Evolutionary conservation across 2,113 vertebrate genomes (phyloP).

Genomic region (Alethe castanea): DNA sequence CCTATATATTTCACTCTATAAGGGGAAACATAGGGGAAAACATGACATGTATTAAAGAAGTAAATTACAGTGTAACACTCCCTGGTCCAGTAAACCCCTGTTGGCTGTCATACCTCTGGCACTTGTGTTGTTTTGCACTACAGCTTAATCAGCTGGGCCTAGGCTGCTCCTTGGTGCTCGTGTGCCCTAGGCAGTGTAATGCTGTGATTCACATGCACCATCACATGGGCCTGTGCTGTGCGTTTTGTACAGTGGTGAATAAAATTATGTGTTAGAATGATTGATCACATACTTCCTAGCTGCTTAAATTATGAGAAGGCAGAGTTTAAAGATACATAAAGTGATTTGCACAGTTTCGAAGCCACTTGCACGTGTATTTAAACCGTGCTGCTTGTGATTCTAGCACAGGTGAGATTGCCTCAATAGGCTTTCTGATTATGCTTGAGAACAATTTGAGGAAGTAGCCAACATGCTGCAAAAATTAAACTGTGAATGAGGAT

Average conservation of each 20-base stretch:
- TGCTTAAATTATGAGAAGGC: conserved; percentile 37
- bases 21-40: conserved; percentile 71
- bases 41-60: conserved; percentile 71
- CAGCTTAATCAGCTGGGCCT: conserved; percentile 68
- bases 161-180: background rate
- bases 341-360: conserved; percentile 30
- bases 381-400: background rate
- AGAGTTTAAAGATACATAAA: conserved; percentile 5
- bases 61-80: conserved; percentile 75
- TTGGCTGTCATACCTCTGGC: conserved; percentile 62
- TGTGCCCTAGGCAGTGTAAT: conserved; percentile 44
- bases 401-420: conserved; percentile 9
- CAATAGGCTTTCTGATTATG: background rate
- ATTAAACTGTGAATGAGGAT: background rate
- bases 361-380: conserved; percentile 9
- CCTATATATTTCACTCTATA: conserved; percentile 71
- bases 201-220: conserved; percentile 52
- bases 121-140: conserved; percentile 64
- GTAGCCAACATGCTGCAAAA: background rate
- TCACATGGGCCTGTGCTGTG: background rate
- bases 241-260: background rate
- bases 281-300: conserved; percentile 17
- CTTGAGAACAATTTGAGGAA: background rate
- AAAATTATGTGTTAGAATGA: conserved; percentile 42
- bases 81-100: conserved; percentile 69